phyloP scores from a whole-genome alignment of 2,888 invertebrate species.

The Anticlea derivata region DNA sequence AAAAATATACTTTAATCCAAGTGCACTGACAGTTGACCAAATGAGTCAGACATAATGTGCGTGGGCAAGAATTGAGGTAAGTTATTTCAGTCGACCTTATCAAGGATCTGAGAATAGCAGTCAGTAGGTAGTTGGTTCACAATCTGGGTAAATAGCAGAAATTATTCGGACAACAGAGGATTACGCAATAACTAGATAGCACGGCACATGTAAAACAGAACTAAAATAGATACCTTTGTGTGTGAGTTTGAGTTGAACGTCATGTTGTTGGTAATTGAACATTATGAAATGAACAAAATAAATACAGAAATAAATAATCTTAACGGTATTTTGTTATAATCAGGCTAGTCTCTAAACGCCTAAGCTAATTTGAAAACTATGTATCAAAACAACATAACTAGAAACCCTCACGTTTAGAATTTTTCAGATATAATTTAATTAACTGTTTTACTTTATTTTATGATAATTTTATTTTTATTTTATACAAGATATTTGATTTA shows the following conservation, averaged over 20 bases:
- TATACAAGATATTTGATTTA: too few relatives aligned
- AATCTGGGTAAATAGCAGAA: conserved; percentile 26
- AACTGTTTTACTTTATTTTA: too few relatives aligned
- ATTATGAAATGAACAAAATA: too few relatives aligned
- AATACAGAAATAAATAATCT: too few relatives aligned
- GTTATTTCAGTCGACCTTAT: conserved; percentile 40
- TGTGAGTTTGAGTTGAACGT: not conserved
- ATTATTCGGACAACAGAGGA: conserved; percentile 21
- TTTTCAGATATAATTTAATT: too few relatives aligned
- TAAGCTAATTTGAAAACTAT: too few relatives aligned
- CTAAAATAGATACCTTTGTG: conserved; percentile 9
- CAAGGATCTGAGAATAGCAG: conserved; percentile 36
- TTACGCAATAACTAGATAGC: conserved; percentile 4
- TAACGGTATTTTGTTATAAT: too few relatives aligned
- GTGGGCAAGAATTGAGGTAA: conserved; percentile 32
- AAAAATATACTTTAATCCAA: conserved; percentile 3
- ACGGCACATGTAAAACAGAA: not conserved
- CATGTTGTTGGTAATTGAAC: too few relatives aligned
- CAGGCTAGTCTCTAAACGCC: too few relatives aligned
- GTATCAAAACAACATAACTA: too few relatives aligned
- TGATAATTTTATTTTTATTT: too few relatives aligned
- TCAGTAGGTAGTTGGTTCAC: conserved; percentile 17
- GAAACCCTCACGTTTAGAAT: too few relatives aligned
- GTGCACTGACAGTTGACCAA: conserved; percentile 16
- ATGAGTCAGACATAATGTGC: conserved; percentile 23